Conservation (phyloP, 2,113 vertebrate species). For the Bufo gargarizans region DNA sequence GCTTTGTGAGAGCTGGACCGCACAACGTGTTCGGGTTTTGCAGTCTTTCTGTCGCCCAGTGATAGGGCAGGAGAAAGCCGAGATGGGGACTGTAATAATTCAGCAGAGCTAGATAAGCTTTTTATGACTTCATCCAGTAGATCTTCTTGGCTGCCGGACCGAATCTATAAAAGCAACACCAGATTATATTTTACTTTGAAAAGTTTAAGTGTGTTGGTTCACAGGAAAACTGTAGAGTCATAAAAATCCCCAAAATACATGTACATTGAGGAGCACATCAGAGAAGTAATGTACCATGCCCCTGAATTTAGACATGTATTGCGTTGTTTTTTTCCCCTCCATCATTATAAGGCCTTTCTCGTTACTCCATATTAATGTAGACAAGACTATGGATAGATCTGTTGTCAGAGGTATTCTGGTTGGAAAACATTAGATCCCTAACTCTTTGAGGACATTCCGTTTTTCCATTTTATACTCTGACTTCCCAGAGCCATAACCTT, state of each 20-base stretch:
- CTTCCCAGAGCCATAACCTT: too few relatives aligned
- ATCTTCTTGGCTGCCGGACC: constrained; percentile 89
- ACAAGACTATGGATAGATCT: too few relatives aligned
- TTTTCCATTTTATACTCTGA: too few relatives aligned
- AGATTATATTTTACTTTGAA: neutral
- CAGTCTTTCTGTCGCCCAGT: constrained; percentile 74
- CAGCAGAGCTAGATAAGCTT: constrained; percentile 79
- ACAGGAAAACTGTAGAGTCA: neutral
- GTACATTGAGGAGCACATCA: neutral
- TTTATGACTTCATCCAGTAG: constrained; percentile 88
- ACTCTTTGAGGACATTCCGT: too few relatives aligned
- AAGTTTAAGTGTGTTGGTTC: neutral
- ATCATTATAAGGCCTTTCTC: too few relatives aligned
- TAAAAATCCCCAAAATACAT: neutral
- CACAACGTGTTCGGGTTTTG: constrained; percentile 69
- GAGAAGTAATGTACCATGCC: neutral
- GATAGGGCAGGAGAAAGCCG: constrained; percentile 73
- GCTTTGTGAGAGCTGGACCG: constrained; percentile 78
- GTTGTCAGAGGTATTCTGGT: too few relatives aligned
- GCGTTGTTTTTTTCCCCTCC: too few relatives aligned
- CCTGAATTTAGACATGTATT: neutral
- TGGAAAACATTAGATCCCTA: too few relatives aligned
- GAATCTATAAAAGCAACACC: constrained; percentile 63
- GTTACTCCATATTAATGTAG: too few relatives aligned
- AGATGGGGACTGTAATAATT: constrained; percentile 78